A percentile compares a stretch with the other conserved stretches of the same genome.
phyloP scores from a whole-genome alignment of 2,113 vertebrate genomes.

The Tyrannus savana region DNA sequence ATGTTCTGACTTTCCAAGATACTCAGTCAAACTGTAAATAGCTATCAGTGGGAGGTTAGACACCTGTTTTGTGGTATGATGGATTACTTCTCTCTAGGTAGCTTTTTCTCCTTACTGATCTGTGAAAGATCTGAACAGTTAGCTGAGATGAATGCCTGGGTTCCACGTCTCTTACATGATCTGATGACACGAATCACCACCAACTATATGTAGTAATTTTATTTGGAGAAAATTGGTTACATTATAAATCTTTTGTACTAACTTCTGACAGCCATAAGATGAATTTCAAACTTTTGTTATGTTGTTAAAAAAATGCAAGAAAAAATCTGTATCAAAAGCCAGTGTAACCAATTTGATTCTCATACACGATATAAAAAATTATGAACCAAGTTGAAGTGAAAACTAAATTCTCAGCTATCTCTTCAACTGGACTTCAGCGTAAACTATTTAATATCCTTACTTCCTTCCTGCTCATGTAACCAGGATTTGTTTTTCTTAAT shows the following conservation, averaged over 20 bases:
- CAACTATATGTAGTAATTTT: neutral
- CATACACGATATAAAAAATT: neutral
- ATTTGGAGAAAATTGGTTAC: neutral
- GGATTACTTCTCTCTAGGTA: neutral
- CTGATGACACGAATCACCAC: neutral
- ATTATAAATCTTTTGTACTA: neutral
- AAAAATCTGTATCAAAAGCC: neutral
- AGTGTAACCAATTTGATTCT: neutral
- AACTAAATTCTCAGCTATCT: neutral
- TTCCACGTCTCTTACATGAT: neutral
- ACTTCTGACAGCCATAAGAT: neutral
- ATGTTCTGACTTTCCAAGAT: neutral
- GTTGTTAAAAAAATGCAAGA: neutral
- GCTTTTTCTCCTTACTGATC: neutral
- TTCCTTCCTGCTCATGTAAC: neutral
- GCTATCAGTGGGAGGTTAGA: neutral
- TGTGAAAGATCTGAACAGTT: neutral
- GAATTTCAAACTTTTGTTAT: neutral
- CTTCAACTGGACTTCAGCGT: neutral
- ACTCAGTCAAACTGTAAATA: neutral
- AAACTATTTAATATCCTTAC: neutral
- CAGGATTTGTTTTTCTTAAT: neutral
- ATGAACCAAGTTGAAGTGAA: neutral
- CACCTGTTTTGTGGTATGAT: neutral
- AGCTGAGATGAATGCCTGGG: neutral